Evolutionary conservation across 2,888 invertebrate species (phyloP).

Genomic region (Pristionchus mayeri): DNA sequence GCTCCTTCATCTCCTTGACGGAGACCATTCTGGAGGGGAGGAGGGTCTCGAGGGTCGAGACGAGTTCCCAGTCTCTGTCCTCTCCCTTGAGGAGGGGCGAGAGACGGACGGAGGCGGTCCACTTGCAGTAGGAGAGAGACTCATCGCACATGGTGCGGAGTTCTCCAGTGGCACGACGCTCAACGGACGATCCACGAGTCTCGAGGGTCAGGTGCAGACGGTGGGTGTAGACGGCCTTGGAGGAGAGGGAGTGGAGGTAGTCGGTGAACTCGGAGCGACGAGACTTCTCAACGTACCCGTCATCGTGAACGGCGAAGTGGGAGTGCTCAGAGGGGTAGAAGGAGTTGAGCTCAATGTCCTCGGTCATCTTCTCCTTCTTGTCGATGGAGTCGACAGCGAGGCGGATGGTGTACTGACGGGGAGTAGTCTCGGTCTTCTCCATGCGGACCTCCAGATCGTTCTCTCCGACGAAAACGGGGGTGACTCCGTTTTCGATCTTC

Average conservation of each 20-base stretch:
- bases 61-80: too few species aligned
- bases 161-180: slow-evolving; percentile 52
- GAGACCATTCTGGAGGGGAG: slow-evolving; percentile 45
- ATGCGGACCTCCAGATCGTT: too few species aligned
- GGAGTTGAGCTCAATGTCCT: too few species aligned
- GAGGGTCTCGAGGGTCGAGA: slow-evolving; percentile 38
- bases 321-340: too few species aligned
- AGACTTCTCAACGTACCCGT: too few species aligned
- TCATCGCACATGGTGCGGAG: slow-evolving; percentile 56
- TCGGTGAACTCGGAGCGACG: too few species aligned
- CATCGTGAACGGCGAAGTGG: too few species aligned
- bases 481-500: too few species aligned
- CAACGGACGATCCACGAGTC: slow-evolving; percentile 45
- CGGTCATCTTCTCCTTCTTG: too few species aligned
- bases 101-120: neutral
- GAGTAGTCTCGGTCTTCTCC: too few species aligned
- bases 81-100: slow-evolving; percentile 52
- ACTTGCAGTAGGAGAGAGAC: slow-evolving; percentile 53
- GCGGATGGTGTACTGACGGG: neutral
- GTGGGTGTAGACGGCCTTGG: slow-evolving; percentile 39
- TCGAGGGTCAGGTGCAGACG: slow-evolving; percentile 49
- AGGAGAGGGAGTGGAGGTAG: neutral
- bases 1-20: too few species aligned
- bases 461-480: too few species aligned
- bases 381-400: neutral